phyloP scores from a whole-genome alignment of 2,113 vertebrate species.

The Ciconia stormi region DNA sequence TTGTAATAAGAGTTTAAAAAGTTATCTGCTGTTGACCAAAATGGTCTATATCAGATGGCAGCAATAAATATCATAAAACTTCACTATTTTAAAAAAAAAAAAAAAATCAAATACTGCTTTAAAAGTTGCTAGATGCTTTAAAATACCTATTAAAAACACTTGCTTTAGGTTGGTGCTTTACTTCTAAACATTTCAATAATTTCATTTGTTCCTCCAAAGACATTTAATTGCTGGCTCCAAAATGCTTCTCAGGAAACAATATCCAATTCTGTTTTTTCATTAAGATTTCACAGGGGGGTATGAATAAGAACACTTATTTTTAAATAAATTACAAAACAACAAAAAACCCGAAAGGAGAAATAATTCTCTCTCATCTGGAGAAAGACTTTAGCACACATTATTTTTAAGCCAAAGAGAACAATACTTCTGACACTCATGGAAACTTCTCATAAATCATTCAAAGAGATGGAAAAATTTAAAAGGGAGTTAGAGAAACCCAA shows the following conservation, averaged over 20 bases:
- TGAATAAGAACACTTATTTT: background rate
- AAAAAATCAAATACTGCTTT: background rate
- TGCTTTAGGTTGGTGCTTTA: background rate
- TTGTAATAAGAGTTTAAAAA: background rate
- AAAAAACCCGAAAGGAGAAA: background rate
- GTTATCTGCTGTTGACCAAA: background rate
- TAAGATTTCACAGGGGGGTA: background rate
- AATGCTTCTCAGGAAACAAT: background rate
- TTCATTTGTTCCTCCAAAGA: background rate
- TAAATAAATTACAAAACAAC: background rate
- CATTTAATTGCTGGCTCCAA: background rate
- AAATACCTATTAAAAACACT: background rate
- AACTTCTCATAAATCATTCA: background rate
- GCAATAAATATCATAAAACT: background rate
- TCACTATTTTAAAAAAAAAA: background rate
- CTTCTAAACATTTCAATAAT: background rate
- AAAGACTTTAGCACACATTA: background rate
- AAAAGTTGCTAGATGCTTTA: background rate
- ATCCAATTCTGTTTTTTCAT: background rate
- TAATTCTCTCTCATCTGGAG: background rate
- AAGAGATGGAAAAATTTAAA: background rate
- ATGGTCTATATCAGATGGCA: background rate
- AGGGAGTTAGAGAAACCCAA: background rate
- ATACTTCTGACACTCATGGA: background rate
- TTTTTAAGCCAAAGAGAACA: constrained; percentile 23